Percentiles rank a stretch among this genome's conserved stretches.
These are phyloP conservation scores for Sceloporus undulatus DNA, from an alignment of 2,113 vertebrate species.

Conservation along the genomic window DNA sequence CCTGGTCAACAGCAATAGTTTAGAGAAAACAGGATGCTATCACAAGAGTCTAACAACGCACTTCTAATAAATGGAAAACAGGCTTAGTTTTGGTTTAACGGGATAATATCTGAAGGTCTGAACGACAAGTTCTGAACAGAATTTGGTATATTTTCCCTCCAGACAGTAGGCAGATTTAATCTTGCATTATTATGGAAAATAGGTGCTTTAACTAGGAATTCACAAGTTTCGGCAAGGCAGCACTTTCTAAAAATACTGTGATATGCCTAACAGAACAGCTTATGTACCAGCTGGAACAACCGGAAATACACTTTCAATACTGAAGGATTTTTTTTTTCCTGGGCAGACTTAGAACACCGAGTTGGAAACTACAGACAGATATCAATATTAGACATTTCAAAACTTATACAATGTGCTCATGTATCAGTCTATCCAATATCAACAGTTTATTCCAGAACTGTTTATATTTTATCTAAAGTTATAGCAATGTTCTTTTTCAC, in stretches of 20 bases:
- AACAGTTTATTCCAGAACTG: conserved; percentile 48
- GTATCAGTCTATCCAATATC: conserved; percentile 44
- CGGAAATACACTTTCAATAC: background rate
- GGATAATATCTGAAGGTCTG: conserved; percentile 44
- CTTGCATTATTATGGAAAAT: background rate
- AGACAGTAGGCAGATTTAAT: background rate
- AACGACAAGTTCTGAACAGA: background rate
- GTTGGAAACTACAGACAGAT: background rate
- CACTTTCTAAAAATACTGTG: background rate
- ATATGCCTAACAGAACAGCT: background rate
- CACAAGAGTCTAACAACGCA: conserved; percentile 61
- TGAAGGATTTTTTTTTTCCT: background rate
- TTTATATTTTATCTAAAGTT: conserved; percentile 22
- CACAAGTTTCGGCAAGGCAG: background rate
- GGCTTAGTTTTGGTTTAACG: conserved; percentile 49
- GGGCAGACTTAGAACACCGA: background rate
- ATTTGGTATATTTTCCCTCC: background rate
- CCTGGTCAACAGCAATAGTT: conserved; percentile 50
- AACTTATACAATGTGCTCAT: background rate
- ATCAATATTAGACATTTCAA: background rate
- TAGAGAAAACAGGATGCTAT: conserved; percentile 51
- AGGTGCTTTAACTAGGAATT: background rate
- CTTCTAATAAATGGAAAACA: conserved; percentile 56
- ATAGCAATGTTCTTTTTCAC: conserved; percentile 54
- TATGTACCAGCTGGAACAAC: background rate